Percentiles rank a stretch among this genome's conserved stretches.
These are phyloP conservation scores for Eilema griseolum DNA, from an alignment of 2,888 invertebrate genomes.

Conservation along the genomic window DNA sequence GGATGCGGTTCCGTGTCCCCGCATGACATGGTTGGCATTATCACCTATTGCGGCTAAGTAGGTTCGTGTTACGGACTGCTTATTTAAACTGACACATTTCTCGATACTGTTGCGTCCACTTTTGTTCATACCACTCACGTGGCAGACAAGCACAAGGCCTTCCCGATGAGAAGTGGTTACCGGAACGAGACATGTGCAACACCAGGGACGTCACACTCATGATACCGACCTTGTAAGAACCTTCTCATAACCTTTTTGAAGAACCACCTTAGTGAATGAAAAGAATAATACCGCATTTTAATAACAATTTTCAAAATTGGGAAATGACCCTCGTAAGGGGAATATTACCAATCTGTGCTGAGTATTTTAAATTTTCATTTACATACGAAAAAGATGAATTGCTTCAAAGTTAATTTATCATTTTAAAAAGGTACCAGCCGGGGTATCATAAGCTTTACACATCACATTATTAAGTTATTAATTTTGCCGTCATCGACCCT, in stretches of 20 bases:
- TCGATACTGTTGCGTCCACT: neutral
- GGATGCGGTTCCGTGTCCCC: neutral
- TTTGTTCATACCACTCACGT: no score
- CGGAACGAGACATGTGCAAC: no score
- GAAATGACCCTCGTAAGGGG: neutral
- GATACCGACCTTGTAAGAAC: no score
- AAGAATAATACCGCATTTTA: neutral
- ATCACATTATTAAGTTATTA: neutral
- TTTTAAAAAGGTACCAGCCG: neutral
- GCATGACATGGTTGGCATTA: neutral
- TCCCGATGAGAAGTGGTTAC: no score
- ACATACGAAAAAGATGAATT: no score
- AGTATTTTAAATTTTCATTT: neutral
- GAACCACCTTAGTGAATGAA: no score
- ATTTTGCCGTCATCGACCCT: constrained; percentile 2
- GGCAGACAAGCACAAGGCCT: no score
- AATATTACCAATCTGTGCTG: neutral
- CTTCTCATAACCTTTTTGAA: no score
- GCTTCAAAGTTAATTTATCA: neutral
- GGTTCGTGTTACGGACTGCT: neutral
- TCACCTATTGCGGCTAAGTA: neutral
- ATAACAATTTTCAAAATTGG: neutral
- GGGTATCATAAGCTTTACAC: neutral
- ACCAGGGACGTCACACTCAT: no score
- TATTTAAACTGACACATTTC: neutral